Conservation (phyloP, 2,888 invertebrate species). For the Lordiphosa fenestrarum region DNA sequence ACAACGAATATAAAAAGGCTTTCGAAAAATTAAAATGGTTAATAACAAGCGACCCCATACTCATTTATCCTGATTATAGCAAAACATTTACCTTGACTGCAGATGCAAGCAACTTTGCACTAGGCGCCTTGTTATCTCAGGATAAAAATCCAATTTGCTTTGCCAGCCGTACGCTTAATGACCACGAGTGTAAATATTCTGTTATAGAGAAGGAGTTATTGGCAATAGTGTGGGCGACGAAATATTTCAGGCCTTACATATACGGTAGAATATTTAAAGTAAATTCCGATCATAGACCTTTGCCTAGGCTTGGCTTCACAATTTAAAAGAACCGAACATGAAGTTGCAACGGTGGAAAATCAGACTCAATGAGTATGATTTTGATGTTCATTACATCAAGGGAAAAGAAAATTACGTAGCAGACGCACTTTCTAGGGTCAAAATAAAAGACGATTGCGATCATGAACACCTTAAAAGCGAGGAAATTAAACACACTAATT, state of each 20-base stretch:
- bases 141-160: constrained; percentile 36
- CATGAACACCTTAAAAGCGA: constrained; percentile 1
- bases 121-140: constrained; percentile 42
- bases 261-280: too few species aligned
- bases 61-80: constrained; percentile 29
- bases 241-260: too few species aligned
- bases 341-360: constrained; percentile 1
- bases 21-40: too few species aligned
- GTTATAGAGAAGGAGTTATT: constrained; percentile 35
- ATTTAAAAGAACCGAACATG: constrained; percentile 25
- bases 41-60: constrained; percentile 26
- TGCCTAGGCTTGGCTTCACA: constrained; percentile 20
- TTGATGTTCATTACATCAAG: constrained; percentile 3
- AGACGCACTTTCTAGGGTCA: background rate
- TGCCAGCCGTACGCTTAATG: constrained; percentile 33
- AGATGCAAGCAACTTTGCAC: constrained; percentile 36
- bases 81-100: constrained; percentile 27
- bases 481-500: background rate
- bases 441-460: background rate
- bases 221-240: constrained; percentile 32
- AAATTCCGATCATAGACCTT: constrained; percentile 34
- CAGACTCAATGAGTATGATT: constrained; percentile 3
- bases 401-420: constrained; percentile 3
- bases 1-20: constrained; percentile 19
- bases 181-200: constrained; percentile 39